Percentiles rank a stretch among this genome's conserved stretches.
These are phyloP conservation scores for Dromococcyx pavoninus DNA, from an alignment of 2,797 vertebrate species.

Conservation along the genomic window DNA sequence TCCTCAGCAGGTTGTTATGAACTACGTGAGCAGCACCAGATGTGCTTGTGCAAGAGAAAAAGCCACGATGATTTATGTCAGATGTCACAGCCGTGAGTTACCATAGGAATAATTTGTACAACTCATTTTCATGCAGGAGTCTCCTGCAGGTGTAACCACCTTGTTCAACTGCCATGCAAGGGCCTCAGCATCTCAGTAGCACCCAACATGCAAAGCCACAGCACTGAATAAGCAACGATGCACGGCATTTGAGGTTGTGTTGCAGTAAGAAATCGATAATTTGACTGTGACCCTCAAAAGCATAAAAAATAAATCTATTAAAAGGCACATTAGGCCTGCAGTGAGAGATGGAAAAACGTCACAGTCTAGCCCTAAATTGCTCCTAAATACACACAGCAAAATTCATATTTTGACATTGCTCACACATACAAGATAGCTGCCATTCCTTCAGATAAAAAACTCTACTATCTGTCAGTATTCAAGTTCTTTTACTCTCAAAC, in stretches of 20 bases:
- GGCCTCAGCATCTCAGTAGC: not conserved
- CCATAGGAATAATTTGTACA: not conserved
- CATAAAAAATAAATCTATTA: not conserved
- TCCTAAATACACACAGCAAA: not conserved
- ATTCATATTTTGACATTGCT: not conserved
- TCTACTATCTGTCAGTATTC: not conserved
- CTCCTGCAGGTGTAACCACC: not conserved
- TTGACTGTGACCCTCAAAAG: accelerated
- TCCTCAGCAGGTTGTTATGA: not conserved
- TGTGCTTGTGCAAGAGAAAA: not conserved
- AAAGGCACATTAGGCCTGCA: not conserved
- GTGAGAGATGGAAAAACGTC: not conserved
- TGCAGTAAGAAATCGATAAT: not conserved
- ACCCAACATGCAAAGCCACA: not conserved
- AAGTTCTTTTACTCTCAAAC: not conserved
- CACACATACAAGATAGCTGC: not conserved
- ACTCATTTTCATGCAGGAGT: not conserved
- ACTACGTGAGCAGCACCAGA: not conserved
- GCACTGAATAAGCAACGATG: not conserved
- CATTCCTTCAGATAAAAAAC: not conserved
- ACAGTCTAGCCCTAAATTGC: not conserved
- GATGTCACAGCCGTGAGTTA: not conserved
- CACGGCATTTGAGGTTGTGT: not conserved
- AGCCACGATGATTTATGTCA: not conserved
- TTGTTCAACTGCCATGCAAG: not conserved